A percentile compares a stretch with the other conserved stretches of the same genome.
Evolutionary conservation across 2,888 invertebrate genomes (phyloP).

Genomic region (Melinaea menophilus): DNA sequence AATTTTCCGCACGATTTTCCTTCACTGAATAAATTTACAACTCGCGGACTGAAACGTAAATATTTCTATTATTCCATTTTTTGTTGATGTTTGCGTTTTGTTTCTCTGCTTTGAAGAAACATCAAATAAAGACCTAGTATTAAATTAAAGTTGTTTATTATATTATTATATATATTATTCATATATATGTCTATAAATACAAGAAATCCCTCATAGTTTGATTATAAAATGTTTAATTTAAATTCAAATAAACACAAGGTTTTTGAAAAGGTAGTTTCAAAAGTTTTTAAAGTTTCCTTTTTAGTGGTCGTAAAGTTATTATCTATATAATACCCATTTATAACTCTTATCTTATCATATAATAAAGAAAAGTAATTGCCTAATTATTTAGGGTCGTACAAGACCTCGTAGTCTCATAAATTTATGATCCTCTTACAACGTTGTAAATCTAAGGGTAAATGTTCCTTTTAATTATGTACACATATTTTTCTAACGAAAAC

Average conservation of each 20-base stretch:
- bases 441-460: conserved; percentile 45
- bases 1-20: conserved; percentile 77
- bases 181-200: no score
- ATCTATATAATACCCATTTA: conserved; percentile 35
- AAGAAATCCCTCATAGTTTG: not conserved
- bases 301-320: conserved; percentile 26
- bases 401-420: conserved; percentile 51
- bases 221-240: conserved; percentile 3
- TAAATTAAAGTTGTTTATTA: not conserved
- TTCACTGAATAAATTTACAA: conserved; percentile 71
- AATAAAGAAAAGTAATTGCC: conserved; percentile 66
- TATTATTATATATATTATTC: no score
- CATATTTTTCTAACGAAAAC: conserved; percentile 12
- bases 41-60: conserved; percentile 61
- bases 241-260: not conserved
- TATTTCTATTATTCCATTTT: conserved; percentile 50
- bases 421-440: conserved; percentile 51
- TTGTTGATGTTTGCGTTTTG: conserved; percentile 22
- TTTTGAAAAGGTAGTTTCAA: conserved; percentile 11
- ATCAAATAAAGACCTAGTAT: not conserved
- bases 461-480: conserved; percentile 44
- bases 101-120: conserved; percentile 19
- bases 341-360: conserved; percentile 54
- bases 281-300: conserved; percentile 15
- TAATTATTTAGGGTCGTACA: conserved; percentile 61